Base-by-base conservation (phyloP, 2,888 invertebrate species). In the Incurvaria masculella region DNA sequence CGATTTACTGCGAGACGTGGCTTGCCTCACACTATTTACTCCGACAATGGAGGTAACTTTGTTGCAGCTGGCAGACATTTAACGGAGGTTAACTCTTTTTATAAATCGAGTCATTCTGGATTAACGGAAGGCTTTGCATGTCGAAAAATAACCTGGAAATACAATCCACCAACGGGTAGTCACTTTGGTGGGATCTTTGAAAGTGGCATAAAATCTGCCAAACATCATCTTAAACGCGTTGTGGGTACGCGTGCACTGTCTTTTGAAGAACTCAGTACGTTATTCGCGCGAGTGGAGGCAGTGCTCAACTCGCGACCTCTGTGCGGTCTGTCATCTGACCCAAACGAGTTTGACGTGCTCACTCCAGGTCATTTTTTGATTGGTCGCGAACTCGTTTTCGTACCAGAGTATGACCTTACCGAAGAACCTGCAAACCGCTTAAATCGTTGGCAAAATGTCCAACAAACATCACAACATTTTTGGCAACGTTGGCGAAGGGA, bases 1-100 rank as follows among this genome's bases (percentile, higher is more conserved):
- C 26, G 53, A 18, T 53, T 55, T 26, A 43, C 44, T 4, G 45
- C 52, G 10, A 38, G 53, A 2, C 50, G 55, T 14, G 53, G 53
- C 3, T 33, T 53, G 3, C 46, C 46, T 1, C 26, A 40, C 6
- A 27, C 40, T 11, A 21, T 55, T 2, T 42, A 41, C 11, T 52
- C 54, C 3, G 54, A 55, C 18, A 43, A 46, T 14, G 54, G 52
- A 2, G 53, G 44, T n/a, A 56, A 56, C 23, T 56, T 53, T 38
- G 50, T 54, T 1, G 43, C 49, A 1, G 51, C 50, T 3, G 42
- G 45, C 4, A 50, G 46, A 41, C 47, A 55, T 27, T 38, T 53
- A 1, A 39, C 16, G 2, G 42, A 49, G 19, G 38, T 47, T 4
- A 16, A 19, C 1, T 5, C 42, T 2, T 45, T 45, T 42, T 40